Base-by-base conservation (phyloP, 1,140 invertebrate species). In the Neodiprion lecontei region DNA sequence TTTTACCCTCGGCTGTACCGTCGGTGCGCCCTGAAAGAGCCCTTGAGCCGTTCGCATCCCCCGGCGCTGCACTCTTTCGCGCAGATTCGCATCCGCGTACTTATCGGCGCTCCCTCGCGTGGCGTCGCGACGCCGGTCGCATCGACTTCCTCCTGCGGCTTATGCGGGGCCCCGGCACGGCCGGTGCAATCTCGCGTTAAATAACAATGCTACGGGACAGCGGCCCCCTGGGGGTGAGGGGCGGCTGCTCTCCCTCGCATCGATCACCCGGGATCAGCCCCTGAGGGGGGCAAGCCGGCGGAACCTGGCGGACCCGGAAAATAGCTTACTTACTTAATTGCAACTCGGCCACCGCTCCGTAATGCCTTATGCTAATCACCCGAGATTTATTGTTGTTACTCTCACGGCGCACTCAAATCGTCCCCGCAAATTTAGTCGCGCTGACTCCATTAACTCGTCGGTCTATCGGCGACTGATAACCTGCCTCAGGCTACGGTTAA, bases 291-390 rank as follows among this genome's bases (percentile, higher is more conserved):
- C 53, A 75, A 76, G 76, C 76, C 75, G 77, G 74, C 71, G 78
- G 76, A 76, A 67, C 70, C 65, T 74, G 65, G 75, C 75, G 72
- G 70, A 77, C 70, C 70, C 72, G 69, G 75, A 72, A 69, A 81
- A 75, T 76, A 72, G 76, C 75, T 80, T 77, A 80, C 77, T 80
- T 79, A 79, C 79, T 83, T 83, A 82, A 83, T 83, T 83, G 80
- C 79, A 83, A 76, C 74, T 65, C 71, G 21, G 48, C 69, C 17
- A 21, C 69, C 68, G 69, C n/a, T 73, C 75, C 78, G 73, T 81
- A 82, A 82, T 82, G 81, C 78, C 73, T 81, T 82, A 82, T 82
- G 80, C 80, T 84, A 84, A 84, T 80, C 73, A 75, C 69, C 69
- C 69, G 74, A 80, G 79, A 81, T 80, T 80, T 83, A 81, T 77